Evolutionary conservation across 2,888 invertebrate genomes (phyloP).

Genomic region (Cosmia trapezina): DNA sequence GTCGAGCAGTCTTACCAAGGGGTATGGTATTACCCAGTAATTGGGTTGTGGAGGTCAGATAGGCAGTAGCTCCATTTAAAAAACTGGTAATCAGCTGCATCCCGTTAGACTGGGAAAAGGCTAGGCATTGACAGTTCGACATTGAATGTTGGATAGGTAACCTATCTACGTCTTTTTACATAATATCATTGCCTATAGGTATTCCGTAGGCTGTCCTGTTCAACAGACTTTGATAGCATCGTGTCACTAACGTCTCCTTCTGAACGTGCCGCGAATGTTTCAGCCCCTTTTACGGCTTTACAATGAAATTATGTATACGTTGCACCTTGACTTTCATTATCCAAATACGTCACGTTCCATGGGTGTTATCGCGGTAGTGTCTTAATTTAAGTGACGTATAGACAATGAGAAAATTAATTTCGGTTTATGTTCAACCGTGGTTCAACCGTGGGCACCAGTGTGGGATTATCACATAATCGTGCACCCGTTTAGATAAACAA

Average conservation of each 20-base stretch:
- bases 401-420: constrained; percentile 72
- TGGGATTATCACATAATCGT: constrained; percentile 67
- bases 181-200: too few relatives aligned
- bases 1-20: too few relatives aligned
- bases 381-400: constrained; percentile 68
- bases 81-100: too few relatives aligned
- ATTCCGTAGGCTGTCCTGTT: constrained; percentile 28
- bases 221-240: constrained; percentile 37
- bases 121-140: too few relatives aligned
- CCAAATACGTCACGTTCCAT: constrained; percentile 72
- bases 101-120: too few relatives aligned
- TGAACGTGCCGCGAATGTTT: constrained; percentile 55
- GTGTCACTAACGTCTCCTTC: constrained; percentile 48
- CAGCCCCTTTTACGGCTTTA: constrained; percentile 46
- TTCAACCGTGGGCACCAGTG: constrained; percentile 63
- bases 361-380: constrained; percentile 65
- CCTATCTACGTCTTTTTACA: too few relatives aligned
- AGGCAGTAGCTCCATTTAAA: too few relatives aligned
- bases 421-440: constrained; percentile 61
- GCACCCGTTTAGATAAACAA: constrained; percentile 46
- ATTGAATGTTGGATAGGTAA: too few relatives aligned
- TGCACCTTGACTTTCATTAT: constrained; percentile 70
- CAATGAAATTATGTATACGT: constrained; percentile 53
- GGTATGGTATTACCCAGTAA: too few relatives aligned
- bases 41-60: too few relatives aligned